A percentile compares a stretch with the other conserved stretches of the same genome.
phyloP scores from a whole-genome alignment of 2,888 invertebrate genomes.

The Apodemia duryi region DNA sequence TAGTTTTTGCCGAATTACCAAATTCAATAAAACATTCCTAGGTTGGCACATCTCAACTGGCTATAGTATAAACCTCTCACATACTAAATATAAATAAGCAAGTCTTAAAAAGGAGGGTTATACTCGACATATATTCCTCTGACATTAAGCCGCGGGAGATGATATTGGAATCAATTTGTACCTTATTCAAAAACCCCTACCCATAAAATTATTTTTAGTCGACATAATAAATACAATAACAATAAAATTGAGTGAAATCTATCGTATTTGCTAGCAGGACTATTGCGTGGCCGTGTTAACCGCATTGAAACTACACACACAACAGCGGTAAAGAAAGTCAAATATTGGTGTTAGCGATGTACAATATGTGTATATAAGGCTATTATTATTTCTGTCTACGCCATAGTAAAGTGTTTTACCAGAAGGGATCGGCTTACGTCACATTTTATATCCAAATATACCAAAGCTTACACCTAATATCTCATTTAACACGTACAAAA shows the following conservation, averaged over 20 bases:
- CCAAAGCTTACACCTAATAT: not conserved
- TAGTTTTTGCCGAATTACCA: conserved; percentile 35
- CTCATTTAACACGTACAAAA: conserved; percentile 3
- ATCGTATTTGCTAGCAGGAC: conserved; percentile 46
- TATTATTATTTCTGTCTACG: conserved; percentile 40
- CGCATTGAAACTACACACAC: conserved; percentile 37
- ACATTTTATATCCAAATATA: not conserved
- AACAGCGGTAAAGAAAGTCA: conserved; percentile 45
- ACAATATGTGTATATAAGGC: conserved; percentile 46
- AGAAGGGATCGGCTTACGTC: conserved; percentile 17
- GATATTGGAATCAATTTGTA: conserved; percentile 9
- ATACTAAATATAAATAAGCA: conserved; percentile 16
- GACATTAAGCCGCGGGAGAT: not conserved
- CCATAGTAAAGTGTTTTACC: conserved; percentile 43
- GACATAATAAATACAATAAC: conserved; percentile 27
- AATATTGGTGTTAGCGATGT: conserved; percentile 50
- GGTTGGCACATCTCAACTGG: conserved; percentile 30
- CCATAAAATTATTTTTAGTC: conserved; percentile 8
- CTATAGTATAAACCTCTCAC: conserved; percentile 21
- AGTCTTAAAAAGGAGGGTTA: conserved; percentile 27
- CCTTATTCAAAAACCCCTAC: conserved; percentile 10
- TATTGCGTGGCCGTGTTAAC: conserved; percentile 42
- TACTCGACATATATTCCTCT: conserved; percentile 17
- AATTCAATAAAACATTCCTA: conserved; percentile 21
- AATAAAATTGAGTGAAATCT: conserved; percentile 22